Base-by-base conservation (phyloP, 2,888 invertebrate genomes). In the Lasiommata megera region DNA sequence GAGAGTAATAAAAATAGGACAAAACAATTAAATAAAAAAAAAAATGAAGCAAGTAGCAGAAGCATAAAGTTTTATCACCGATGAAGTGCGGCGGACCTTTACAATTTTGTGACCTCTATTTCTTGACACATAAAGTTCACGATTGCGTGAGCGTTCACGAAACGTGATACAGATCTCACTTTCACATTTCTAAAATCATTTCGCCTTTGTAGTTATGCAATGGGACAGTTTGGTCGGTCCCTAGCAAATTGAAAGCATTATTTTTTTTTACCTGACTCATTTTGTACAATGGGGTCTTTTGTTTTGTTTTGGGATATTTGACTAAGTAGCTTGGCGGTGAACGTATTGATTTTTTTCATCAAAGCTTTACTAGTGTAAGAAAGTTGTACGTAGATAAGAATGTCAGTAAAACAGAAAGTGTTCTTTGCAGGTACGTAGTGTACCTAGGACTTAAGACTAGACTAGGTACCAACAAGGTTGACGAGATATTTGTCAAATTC, bases 1-100 rank as follows among this genome's bases (percentile, higher is more conserved):
- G 37, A 56, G 41, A 50, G 69, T 66, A 73, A 73, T 79, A 76
- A 74, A 78, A 79, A 70, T 67, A 64, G 65, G 66, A 66, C 60
- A 63, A 67, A 68, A 69, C 37, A 68, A 71, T 63, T 74, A 76
- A 76, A 70, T 71, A 69, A 70, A 71, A 69, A 66, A n/a, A n/a
- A n/a, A n/a, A n/a, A n/a, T n/a, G n/a, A n/a, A n/a, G n/a, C 67
- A 61, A 76, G 79, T 80, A 82, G 82, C 80, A 66, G 63, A 67
- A 58, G 57, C 60, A 73, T 77, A 75, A 77, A 77, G 66, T 54
- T 75, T 73, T 75, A 77, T 72, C 48, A 54, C 53, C 29, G 47
- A 68, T 70, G 54, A 56, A 59, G 60, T 66, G 41, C 37, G 9
- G 12, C 23, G 29, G 43, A 43, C 8, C 31, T 53, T 31, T 48